Evolutionary conservation across 2,888 invertebrate species (phyloP), one percentile per base, ranked within the genome.

Genomic region (Masnerella sp.): DNA sequence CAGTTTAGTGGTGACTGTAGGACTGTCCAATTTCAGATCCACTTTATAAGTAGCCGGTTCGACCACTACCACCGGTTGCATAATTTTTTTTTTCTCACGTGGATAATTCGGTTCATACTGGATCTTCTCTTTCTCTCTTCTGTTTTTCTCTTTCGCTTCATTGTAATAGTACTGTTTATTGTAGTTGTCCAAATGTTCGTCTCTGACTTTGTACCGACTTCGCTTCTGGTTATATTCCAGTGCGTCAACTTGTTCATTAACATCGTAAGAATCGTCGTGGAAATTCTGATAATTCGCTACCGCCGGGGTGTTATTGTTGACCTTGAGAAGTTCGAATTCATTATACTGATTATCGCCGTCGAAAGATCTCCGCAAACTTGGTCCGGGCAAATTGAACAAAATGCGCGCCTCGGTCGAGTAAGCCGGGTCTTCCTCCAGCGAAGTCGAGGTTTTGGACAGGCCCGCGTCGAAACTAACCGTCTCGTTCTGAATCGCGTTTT

Each of bases 321-420:
- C 84, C 72, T 85, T 87, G 1, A 87, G 78, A 20, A 87, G 51
- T 59, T 87, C 87, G 56, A 87, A 85, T 11, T 84, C 84, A 64
- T 82, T 84, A 18, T 77, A 81, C 1, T 67, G 76, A 1, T 78
- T 79, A 30, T 80, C 81, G 5, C 74, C 49, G 42, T 84, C 79
- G 59, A 83, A 86, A 0, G 83, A 85, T 34, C 87, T 76, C 0
- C 87, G 81, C 8, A 79, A 67, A 3, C 47, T 64, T 7, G 81
- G 65, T 17, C 73, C 74, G 1, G 81, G 80, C 0, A 82, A 56
- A 64, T 80, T 84, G 1, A 84, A 51, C 3, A 84, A 76, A 15
- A 83, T 80, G 18, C 83, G 79, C 2, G 83, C 84, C 49, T 84
- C 85, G 2, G 81, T 78, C 1, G 84, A 82, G 18, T 81, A 82